These are phyloP conservation scores for Charina bottae DNA, from an alignment of 2,113 vertebrate genomes.

Conservation along the genomic window DNA sequence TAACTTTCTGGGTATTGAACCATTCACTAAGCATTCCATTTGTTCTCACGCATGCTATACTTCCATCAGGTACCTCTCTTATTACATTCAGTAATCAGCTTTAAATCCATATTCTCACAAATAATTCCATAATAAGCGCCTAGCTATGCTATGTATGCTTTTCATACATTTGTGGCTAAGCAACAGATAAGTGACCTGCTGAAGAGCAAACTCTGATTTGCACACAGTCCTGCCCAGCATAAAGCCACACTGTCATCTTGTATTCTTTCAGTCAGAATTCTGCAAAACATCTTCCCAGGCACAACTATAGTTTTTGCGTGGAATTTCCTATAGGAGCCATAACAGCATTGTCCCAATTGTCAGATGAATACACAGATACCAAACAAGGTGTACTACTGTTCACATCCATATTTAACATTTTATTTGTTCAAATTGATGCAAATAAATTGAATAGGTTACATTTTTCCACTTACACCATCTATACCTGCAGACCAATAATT, in stretches of 20 bases:
- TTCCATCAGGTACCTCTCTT: neutral
- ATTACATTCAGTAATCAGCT: neutral
- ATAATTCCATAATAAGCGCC: neutral
- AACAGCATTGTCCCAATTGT: neutral
- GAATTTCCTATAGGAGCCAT: neutral
- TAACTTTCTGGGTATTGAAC: neutral
- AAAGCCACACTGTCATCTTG: no score
- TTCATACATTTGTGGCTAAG: neutral
- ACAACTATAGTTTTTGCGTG: no score
- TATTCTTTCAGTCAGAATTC: no score
- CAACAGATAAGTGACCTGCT: neutral
- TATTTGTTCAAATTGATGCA: no score
- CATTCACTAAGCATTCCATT: neutral
- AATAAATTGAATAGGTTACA: no score
- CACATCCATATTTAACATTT: no score
- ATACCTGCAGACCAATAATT: no score
- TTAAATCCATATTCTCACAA: neutral
- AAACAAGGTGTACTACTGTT: neutral
- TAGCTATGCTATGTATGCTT: no score
- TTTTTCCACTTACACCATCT: no score
- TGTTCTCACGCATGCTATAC: neutral
- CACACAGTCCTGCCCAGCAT: neutral
- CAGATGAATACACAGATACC: neutral
- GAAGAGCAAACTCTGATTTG: neutral
- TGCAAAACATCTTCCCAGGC: no score